Conservation (phyloP, 2,888 invertebrate species). For the Parnassius apollo region DNA sequence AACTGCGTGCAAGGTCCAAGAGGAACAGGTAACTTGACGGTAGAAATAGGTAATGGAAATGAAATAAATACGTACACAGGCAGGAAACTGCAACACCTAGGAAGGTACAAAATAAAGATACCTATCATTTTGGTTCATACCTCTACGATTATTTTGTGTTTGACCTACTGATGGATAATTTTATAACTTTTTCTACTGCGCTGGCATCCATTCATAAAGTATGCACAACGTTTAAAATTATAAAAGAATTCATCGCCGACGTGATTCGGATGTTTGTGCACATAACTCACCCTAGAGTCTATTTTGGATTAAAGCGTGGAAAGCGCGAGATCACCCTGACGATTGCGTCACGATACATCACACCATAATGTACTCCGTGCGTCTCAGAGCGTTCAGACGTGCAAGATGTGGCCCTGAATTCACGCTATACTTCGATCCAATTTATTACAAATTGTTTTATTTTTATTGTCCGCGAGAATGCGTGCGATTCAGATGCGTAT, state of each 20-base stretch:
- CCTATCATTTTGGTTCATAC: too few species aligned
- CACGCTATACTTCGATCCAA: slow-evolving; percentile 36
- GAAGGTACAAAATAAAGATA: too few species aligned
- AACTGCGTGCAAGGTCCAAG: too few species aligned
- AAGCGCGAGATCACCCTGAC: slow-evolving; percentile 31
- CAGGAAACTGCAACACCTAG: too few species aligned
- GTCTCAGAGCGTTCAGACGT: slow-evolving; percentile 9
- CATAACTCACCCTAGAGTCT: slow-evolving; percentile 37
- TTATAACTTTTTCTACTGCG: slow-evolving; percentile 9
- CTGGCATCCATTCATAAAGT: slow-evolving; percentile 75
- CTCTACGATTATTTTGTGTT: too few species aligned
- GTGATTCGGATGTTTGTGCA: slow-evolving; percentile 38
- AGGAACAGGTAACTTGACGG: too few species aligned
- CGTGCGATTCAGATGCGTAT: slow-evolving; percentile 49
- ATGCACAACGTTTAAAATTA: slow-evolving; percentile 45
- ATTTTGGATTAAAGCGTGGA: slow-evolving; percentile 39
- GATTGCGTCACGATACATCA: slow-evolving; percentile 32
- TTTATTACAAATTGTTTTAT: slow-evolving; percentile 62
- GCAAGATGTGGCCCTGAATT: slow-evolving; percentile 32
- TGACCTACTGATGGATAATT: too few species aligned
- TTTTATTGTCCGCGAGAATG: slow-evolving; percentile 56
- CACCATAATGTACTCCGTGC: slow-evolving; percentile 4
- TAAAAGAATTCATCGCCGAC: slow-evolving; percentile 36
- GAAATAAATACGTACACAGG: too few species aligned
- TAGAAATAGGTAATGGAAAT: too few species aligned